Evolutionary conservation across 2,797 vertebrate species (phyloP).

Genomic region (Sebastes baramenuke): DNA sequence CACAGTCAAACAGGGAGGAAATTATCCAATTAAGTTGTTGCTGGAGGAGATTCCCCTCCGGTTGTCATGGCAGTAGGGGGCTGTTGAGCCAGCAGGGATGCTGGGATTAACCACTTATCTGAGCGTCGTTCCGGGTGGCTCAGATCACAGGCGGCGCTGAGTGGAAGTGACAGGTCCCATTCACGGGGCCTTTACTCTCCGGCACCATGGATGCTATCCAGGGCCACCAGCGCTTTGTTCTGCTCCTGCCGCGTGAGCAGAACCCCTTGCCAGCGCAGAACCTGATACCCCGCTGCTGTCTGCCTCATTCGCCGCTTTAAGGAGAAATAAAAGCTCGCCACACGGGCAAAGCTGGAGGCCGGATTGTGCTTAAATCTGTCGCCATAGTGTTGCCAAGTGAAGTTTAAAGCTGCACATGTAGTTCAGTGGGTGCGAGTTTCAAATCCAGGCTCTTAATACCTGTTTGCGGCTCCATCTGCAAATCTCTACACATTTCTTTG

Average conservation of each 20-base stretch:
- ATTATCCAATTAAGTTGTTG: constrained; percentile 78
- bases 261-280: constrained; percentile 63
- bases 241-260: constrained; percentile 51
- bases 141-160: constrained; percentile 78
- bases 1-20: constrained; percentile 63
- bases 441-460: constrained; percentile 44
- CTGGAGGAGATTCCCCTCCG: constrained; percentile 67
- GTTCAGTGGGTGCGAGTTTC: constrained; percentile 55
- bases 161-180: constrained; percentile 78
- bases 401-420: constrained; percentile 45
- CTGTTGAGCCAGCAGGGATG: constrained; percentile 61
- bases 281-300: constrained; percentile 54
- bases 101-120: constrained; percentile 78
- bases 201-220: constrained; percentile 63
- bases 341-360: constrained; percentile 42
- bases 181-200: constrained; percentile 64
- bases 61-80: constrained; percentile 73
- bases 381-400: constrained; percentile 46
- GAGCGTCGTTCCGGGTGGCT: constrained; percentile 69
- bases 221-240: constrained; percentile 70
- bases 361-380: constrained; percentile 51
- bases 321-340: constrained; percentile 55
- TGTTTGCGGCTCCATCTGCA: constrained; percentile 28
- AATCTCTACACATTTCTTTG: constrained; percentile 21
- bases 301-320: constrained; percentile 47